Base-by-base conservation (phyloP, 1,140 invertebrate species). In the Heliothis virescens region DNA sequence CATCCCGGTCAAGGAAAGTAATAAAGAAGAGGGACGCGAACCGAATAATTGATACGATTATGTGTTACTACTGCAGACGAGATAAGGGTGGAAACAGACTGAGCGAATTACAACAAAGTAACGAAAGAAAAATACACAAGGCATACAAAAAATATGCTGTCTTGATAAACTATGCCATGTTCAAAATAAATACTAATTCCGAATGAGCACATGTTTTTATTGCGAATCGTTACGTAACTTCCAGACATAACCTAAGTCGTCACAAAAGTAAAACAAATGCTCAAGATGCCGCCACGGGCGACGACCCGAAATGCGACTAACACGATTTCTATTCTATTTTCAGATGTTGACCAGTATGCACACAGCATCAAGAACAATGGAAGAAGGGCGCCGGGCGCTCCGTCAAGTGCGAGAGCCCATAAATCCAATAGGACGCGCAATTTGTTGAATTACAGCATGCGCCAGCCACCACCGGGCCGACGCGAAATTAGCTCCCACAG, bases 401-500 rank as follows among this genome's bases (percentile, higher is more conserved):
- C 92, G 93, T 94, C 93, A 94, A 94, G 87, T 89, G 90, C 85
- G 89, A 90, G 87, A 83, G 88, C 59, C 86, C 90, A 93, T 94
- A 94, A 94, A 94, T 94, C 88, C 84, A 77, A 83, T 83, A 90
- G 90, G 92, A 94, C 91, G 90, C 89, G 93, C 91, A 94, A 94
- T 94, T 94, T 93, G 93, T 92, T 94, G 93, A 94, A 93, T 94
- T 94, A 94, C 93, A 93, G 86, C 93, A 94, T 94, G 92, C 92
- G 93, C 92, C 91, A 92, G 87, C 89, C 88, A 91, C 92, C 91
- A 92, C 91, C 91, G 89, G 91, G 83, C 92, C 89, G 91, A 92
- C 92, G 91, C 89, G 90, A 93, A 94, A 94, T 94, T 94, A 94
- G 93, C 93, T 93, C 89, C 89, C 89, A 89, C 91, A 87, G 91